Evolutionary conservation across 1,140 invertebrate species (phyloP).

Genomic region (Lethocerus indicus): DNA sequence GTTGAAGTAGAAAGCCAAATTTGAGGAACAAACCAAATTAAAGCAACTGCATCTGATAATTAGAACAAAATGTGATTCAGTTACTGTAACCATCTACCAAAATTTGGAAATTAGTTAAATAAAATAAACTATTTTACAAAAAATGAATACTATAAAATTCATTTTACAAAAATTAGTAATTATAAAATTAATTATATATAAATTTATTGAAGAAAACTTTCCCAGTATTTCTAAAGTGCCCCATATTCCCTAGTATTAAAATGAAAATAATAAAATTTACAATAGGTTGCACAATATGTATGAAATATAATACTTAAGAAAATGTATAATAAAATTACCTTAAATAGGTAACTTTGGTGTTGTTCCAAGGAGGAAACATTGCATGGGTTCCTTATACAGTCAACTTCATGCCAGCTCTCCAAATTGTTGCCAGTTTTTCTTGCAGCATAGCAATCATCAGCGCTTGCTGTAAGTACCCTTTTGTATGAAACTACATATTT

Average conservation of each 20-base stretch:
- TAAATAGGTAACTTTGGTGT: slow-evolving; percentile 65
- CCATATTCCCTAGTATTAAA: background rate
- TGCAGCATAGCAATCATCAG: slow-evolving; percentile 24
- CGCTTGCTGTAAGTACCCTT: slow-evolving; percentile 32
- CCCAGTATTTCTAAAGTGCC: background rate
- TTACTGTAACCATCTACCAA: too few relatives aligned
- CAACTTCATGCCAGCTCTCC: slow-evolving; percentile 49
- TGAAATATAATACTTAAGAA: background rate
- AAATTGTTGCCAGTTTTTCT: slow-evolving; percentile 36
- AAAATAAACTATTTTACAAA: too few relatives aligned
- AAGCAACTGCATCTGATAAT: too few relatives aligned
- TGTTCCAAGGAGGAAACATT: slow-evolving; percentile 68
- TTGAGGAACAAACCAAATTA: too few relatives aligned
- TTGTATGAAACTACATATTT: slow-evolving; percentile 69
- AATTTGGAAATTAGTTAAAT: too few relatives aligned
- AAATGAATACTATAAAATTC: too few relatives aligned
- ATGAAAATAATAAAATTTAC: background rate
- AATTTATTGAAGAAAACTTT: too few relatives aligned
- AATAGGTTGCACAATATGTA: background rate
- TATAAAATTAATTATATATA: too few relatives aligned
- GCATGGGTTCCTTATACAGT: slow-evolving; percentile 73
- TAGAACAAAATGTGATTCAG: too few relatives aligned
- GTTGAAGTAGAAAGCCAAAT: too few relatives aligned
- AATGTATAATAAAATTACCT: slow-evolving; percentile 27
- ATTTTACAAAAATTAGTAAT: too few relatives aligned